Evolutionary conservation across 2,888 invertebrate genomes (phyloP), one percentile per base, ranked within the genome.

Genomic region (Lasioglossum morio): DNA sequence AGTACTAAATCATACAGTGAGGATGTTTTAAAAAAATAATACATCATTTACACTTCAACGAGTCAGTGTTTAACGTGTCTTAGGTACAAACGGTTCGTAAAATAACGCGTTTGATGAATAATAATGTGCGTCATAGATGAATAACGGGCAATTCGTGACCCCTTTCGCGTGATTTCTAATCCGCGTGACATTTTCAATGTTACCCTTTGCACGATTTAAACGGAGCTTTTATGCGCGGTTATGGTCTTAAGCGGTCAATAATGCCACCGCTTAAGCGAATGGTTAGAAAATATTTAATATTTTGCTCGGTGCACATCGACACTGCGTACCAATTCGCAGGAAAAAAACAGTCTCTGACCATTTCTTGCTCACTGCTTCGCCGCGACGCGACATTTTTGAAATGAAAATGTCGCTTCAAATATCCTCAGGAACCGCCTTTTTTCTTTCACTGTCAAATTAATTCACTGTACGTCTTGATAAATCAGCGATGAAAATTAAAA

Each of bases 131-230:
- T n/a, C 10, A 3, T n/a, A n/a, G 12, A 57, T 12, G n/a, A 57
- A 57, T n/a, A 4, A 27, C n/a, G n/a, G 37, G 27, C 63, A 27
- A 43, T 19, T 5, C 63, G 43, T 43, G 40, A 43, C 43, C 10
- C 14, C 75, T 63, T 63, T 19, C 5, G 34, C 27, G 27, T 60
- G 60, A 16, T 43, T 30, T 66, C 66, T 19, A 66, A 66, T 66
- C 66, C 66, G 66, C 66, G 66, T 66, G 66, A 66, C 66, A 66
- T 66, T 66, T 66, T 8, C 8, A 34, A 34, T 66, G 34, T 66
- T 19, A 66, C 19, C 34, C 34, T 4, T 16, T 30, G 19, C 19
- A 19, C 16, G 66, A 66, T 66, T 66, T 19, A 7, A 19, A 34
- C 34, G 19, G 34, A 30, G 34, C 66, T 34, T 66, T 8, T 19